Evolutionary conservation across 1,140 invertebrate genomes (phyloP), one percentile per base, ranked within the genome.

Genomic region (Dinothrombium tinctorium): DNA sequence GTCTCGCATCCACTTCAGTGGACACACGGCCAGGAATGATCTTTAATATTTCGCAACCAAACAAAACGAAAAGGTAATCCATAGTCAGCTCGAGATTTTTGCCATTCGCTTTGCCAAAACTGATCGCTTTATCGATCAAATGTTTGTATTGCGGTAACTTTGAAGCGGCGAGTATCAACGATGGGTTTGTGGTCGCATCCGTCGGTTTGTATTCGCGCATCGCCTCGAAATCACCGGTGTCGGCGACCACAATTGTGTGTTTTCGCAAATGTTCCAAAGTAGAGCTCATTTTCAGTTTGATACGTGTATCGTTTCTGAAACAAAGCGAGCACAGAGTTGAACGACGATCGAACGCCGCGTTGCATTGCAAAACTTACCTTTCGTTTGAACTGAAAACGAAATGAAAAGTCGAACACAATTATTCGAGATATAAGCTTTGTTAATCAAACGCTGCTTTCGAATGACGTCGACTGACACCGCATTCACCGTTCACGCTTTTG

Each of bases 151-250:
- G 77, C 12, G 82, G 74, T 68, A 90, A 76, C 51, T 68, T 75
- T 17, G 89, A 76, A 11, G 92, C 92, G 44, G 78, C 74, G 40
- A 98, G 63, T 44, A 99, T 94, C 2, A 99, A 64, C 2, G 90
- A 95, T 7, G 94, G 92, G 63, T 99, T 99, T 17, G 94, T 99
- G 0, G 94, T 99, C 12, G 90, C 90, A 76, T 99, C 92, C n/a
- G 83, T 94, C 9, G 92, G 92, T 56, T 87, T 80, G 60, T 89
- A 98, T 49, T 78, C 72, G 57, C 86, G 77, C 71, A 99, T 95
- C 3, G 81, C 89, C 69, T 90, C 77, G 66, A 95, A 95, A 60
- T 96, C 90, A 20, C 89, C 87, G 44, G 89, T 94, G 57, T 96
- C 92, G n/a, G 89, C 90, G 19, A 96, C 90, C 21, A 96, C 82